Base-by-base conservation (phyloP, 2,888 invertebrate genomes). In the Leptinotarsa haldemani region DNA sequence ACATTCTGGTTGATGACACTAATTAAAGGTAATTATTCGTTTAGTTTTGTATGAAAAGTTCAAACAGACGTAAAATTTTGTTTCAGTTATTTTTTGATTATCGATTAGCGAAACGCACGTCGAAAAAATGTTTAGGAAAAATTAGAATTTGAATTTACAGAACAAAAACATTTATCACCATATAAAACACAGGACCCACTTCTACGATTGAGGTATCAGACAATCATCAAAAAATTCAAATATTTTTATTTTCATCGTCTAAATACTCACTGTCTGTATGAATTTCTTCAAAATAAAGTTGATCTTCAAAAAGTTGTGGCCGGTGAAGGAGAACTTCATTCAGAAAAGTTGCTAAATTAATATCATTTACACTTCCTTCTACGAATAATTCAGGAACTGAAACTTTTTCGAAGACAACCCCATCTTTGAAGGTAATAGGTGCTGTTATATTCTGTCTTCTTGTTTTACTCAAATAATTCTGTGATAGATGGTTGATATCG, bases 401-500 rank as follows among this genome's bases (percentile, higher is more conserved):
- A 71, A 85, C 83, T 13, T 84, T 83, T 65, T 82, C 79, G 76
- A 89, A 88, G 71, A 84, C 80, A 56, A 88, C 84, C 61, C 84
- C 84, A 77, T 86, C 86, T 7, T 85, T 78, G 77, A 91, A 89
- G 52, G 84, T 80, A 74, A 90, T 84, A 65, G 84, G 83, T 13
- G 87, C 86, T 5, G 82, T 79, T 48, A 91, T 84, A 18, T 82
- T 84, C 85, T 91, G 91, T 40, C 87, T 81, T 70, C 84, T 86
- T 4, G 88, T 86, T 80, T 88, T 89, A 80, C 90, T 90, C 65
- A 92, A 87, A 76, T 90, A 90, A 80, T 89, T 88, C 18, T 88
- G 80, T 20, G 86, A 84, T 58, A 91, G 80, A 78, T 87, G 84
- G 9, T 86, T 83, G 67, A 91, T 80, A 78, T 89, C 84, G 15